Conservation (phyloP, 2,888 invertebrate genomes). For the Drymonia ruficornis region DNA sequence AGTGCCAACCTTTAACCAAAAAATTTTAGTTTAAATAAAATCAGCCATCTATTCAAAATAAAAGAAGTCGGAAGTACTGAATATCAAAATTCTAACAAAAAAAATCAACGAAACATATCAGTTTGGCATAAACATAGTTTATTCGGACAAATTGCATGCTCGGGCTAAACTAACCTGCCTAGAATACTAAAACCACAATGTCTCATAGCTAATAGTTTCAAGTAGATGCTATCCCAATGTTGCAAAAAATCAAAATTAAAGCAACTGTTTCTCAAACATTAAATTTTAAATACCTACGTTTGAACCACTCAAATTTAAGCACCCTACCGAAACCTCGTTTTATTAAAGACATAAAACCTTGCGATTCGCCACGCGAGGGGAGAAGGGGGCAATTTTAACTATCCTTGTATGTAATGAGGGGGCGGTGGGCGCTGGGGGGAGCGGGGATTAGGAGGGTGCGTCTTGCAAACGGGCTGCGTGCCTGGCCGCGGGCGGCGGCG, state of each 20-base stretch:
- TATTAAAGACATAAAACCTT: constrained; percentile 79
- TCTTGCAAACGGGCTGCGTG: constrained; percentile 82
- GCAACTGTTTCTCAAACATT: constrained; percentile 21
- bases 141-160: too few species aligned
- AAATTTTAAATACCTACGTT: constrained; percentile 31
- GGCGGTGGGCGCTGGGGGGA: constrained; percentile 45
- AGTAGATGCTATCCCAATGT: not conserved
- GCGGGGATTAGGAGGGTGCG: constrained; percentile 77
- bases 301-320: constrained; percentile 40
- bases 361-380: constrained; percentile 54
- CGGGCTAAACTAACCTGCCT: too few species aligned
- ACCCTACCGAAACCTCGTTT: constrained; percentile 53
- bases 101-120: too few species aligned
- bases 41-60: too few species aligned
- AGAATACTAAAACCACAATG: too few species aligned
- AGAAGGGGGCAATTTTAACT: constrained; percentile 66
- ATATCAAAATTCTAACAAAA: too few species aligned
- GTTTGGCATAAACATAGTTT: too few species aligned
- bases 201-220: too few species aligned
- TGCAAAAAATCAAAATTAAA: constrained; percentile 10
- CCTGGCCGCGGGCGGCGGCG: constrained; percentile 74
- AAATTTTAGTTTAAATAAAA: too few species aligned
- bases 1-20: too few species aligned
- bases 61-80: too few species aligned
- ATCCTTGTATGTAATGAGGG: constrained; percentile 80